Evolutionary conservation across 2,888 invertebrate species (phyloP).

Genomic region (Plebejus anna): DNA sequence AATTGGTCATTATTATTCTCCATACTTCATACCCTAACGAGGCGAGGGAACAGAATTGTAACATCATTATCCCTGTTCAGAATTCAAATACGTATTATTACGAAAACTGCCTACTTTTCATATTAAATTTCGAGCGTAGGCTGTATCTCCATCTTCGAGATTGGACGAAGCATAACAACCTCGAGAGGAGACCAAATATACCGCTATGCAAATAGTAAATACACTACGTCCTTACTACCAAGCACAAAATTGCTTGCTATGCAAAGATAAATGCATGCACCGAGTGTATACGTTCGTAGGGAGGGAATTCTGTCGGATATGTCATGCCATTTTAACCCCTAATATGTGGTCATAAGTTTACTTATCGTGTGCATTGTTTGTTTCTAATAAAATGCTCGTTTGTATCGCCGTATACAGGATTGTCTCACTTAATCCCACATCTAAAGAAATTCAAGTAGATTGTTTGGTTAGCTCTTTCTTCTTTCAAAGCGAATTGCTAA

Average conservation of each 20-base stretch:
- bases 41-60: constrained; percentile 28
- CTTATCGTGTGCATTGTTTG: constrained; percentile 20
- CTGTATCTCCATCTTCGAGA: constrained; percentile 40
- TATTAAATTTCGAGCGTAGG: constrained; percentile 40
- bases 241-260: constrained; percentile 43
- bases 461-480: constrained; percentile 36
- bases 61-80: constrained; percentile 36
- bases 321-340: constrained; percentile 16
- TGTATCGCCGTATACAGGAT: constrained; percentile 29
- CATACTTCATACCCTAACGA: constrained; percentile 34
- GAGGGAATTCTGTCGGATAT: constrained; percentile 31
- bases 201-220: constrained; percentile 44
- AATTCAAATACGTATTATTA: constrained; percentile 39
- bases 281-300: constrained; percentile 37
- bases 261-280: constrained; percentile 43
- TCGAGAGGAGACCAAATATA: constrained; percentile 42
- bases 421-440: constrained; percentile 29
- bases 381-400: constrained; percentile 25
- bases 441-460: constrained; percentile 34
- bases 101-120: constrained; percentile 39
- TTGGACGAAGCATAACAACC: constrained; percentile 41
- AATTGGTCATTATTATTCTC: constrained; percentile 23
- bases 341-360: background rate
- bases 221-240: constrained; percentile 40
- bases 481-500: constrained; percentile 33